A percentile compares a stretch with the other conserved stretches of the same genome.
Evolutionary conservation across 2,888 invertebrate genomes (phyloP).

Genomic region (Anticlea derivata): DNA sequence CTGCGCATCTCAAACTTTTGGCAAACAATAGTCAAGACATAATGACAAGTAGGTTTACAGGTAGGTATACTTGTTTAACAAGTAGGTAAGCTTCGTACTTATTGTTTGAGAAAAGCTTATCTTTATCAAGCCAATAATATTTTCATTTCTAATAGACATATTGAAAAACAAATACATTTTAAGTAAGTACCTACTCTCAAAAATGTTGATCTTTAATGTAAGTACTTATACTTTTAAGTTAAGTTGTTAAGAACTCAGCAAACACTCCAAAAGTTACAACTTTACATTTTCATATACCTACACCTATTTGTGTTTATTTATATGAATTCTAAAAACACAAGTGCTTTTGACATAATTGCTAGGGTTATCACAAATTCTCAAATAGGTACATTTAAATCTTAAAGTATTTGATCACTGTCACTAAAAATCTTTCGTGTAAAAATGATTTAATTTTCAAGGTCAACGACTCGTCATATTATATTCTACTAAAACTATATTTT

Average conservation of each 20-base stretch:
- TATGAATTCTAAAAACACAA: conserved; percentile 22
- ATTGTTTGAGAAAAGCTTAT: conserved; percentile 5
- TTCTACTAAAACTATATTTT: background rate
- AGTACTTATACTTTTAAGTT: conserved; percentile 40
- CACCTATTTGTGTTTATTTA: conserved; percentile 58
- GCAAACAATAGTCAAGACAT: background rate
- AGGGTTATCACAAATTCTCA: conserved; percentile 12
- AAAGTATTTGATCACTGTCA: too few relatives aligned
- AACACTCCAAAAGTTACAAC: conserved; percentile 59
- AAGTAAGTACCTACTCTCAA: conserved; percentile 42
- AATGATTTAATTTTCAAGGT: background rate
- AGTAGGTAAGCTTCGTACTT: background rate
- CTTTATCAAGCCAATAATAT: conserved; percentile 12
- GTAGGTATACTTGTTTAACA: background rate
- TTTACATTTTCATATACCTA: conserved; percentile 55
- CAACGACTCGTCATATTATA: background rate
- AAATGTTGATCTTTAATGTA: conserved; percentile 47
- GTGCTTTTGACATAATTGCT: background rate
- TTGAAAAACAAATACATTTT: conserved; percentile 42
- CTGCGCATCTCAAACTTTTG: too few relatives aligned
- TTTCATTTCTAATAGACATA: conserved; percentile 21
- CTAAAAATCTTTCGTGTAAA: too few relatives aligned
- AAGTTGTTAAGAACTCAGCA: conserved; percentile 49
- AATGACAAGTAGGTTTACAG: too few relatives aligned
- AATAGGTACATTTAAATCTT: too few relatives aligned